phyloP scores from a whole-genome alignment of 2,797 vertebrate species.

The Mormyrus proboscirostris region DNA sequence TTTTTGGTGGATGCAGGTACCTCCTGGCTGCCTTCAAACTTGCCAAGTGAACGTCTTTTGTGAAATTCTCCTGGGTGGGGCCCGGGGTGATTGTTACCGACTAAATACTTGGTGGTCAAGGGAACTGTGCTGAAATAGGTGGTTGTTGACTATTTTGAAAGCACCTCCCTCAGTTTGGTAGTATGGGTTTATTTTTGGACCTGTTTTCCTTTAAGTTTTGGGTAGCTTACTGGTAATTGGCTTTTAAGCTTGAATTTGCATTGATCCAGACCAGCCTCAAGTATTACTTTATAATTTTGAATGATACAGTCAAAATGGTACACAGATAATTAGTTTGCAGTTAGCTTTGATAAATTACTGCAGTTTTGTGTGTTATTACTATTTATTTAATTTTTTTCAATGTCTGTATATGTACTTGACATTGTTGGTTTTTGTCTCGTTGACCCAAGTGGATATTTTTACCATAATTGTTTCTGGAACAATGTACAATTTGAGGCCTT shows the following conservation, averaged over 20 bases:
- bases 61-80: neutral
- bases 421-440: neutral
- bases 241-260: neutral
- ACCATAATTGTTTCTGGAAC: neutral
- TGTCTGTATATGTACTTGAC: conserved; percentile 3
- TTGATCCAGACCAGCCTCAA: neutral
- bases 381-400: neutral
- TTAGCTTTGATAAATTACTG: conserved; percentile 1
- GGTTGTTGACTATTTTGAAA: neutral
- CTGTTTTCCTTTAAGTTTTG: neutral
- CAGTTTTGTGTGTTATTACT: neutral
- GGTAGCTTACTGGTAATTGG: neutral
- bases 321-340: neutral
- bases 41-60: neutral
- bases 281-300: neutral
- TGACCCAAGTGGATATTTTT: neutral
- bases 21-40: neutral
- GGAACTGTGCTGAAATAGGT: neutral
- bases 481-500: conserved; percentile 24
- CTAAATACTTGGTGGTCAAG: neutral
- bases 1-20: neutral
- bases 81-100: neutral
- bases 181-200: neutral
- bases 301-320: neutral
- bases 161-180: neutral